Evolutionary conservation across 2,113 vertebrate genomes (phyloP), one percentile per base, ranked within the genome.

Genomic region (Tinamus guttatus): DNA sequence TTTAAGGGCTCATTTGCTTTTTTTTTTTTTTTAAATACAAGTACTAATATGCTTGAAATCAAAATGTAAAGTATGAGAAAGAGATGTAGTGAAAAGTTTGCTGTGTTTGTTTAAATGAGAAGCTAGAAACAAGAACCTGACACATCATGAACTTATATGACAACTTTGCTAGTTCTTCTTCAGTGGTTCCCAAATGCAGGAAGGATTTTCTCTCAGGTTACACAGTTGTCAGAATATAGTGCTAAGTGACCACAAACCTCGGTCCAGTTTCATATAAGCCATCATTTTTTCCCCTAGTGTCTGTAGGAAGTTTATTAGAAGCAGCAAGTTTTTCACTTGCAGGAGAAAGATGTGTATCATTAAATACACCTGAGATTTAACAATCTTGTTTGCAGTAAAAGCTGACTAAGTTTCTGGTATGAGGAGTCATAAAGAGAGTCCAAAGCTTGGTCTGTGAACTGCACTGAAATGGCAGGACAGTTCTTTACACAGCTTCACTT

Each of bases 281-380:
- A 30, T 49, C 25, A 7, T 86, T 85, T 67, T 89, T 87, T 32
- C 24, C 49, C 49, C 82, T 91, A 81, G 43, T 49, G n/a, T 59
- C 75, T 87, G 0, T 20, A 73, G 82, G 45, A 79, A 58, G 59
- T 67, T 81, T 79, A 90, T 83, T 87, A 89, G 78, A 90, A 86
- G 58, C 40, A 68, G 47, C 75, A 93, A 91, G 88, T 45, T 90
- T 90, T 68, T 91, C 54, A 88, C 27, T 91, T 85, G 79, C 83
- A 56, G 78, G 91, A 91, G 90, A 95, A 49, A 94, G 62, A 95
- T 70, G 83, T 69, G 8, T 87, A 41, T 86, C 59, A 85, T 95
- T 94, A 92, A 95, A 69, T 82, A 97, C 95, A 97, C 97, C 98
- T 97, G 97, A 98, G 97, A 97, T 95, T 90, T 84, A 96, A 34